Conservation (phyloP, 2,797 vertebrate species). For the Denticeps clupeoides region DNA sequence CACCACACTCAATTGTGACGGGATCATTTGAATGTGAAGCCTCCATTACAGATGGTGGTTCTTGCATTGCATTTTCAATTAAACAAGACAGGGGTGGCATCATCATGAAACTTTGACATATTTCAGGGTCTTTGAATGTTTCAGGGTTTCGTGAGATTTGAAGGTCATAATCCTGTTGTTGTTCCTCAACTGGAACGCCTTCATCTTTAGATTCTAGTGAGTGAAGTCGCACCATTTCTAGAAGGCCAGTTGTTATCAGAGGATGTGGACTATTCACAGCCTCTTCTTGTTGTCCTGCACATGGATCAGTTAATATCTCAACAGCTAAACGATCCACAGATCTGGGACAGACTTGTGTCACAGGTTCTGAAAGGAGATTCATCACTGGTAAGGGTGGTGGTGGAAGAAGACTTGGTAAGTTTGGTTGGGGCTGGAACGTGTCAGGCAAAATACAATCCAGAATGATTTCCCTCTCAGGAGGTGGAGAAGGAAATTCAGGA, state of each 20-base stretch:
- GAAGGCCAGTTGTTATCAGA: slow-evolving; percentile 69
- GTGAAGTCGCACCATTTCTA: slow-evolving; percentile 73
- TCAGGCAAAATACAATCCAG: slow-evolving; percentile 19
- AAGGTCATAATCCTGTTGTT: slow-evolving; percentile 13
- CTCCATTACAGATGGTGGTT: slow-evolving; percentile 31
- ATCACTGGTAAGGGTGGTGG: slow-evolving; percentile 18
- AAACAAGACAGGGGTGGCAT: background rate
- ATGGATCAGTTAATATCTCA: slow-evolving; percentile 1
- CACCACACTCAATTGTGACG: slow-evolving; percentile 25
- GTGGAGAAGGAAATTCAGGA: slow-evolving; percentile 43
- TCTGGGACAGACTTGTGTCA: background rate
- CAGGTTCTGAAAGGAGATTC: slow-evolving; percentile 5
- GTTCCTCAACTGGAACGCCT: slow-evolving; percentile 20
- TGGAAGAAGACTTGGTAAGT: slow-evolving; percentile 30
- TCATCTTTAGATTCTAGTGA: slow-evolving; percentile 49
- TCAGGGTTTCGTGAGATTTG: slow-evolving; percentile 41
- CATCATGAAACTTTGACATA: slow-evolving; percentile 5
- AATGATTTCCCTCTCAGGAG: slow-evolving; percentile 43
- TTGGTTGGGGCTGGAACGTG: slow-evolving; percentile 2
- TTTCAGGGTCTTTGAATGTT: slow-evolving; percentile 41
- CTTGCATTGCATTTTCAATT: slow-evolving; percentile 7
- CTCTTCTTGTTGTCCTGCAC: slow-evolving; percentile 34
- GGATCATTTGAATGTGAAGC: slow-evolving; percentile 30
- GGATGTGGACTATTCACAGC: slow-evolving; percentile 41
- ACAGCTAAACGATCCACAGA: background rate